Conservation (phyloP, 2,113 vertebrate species). For the Orthochromis indermauri region DNA sequence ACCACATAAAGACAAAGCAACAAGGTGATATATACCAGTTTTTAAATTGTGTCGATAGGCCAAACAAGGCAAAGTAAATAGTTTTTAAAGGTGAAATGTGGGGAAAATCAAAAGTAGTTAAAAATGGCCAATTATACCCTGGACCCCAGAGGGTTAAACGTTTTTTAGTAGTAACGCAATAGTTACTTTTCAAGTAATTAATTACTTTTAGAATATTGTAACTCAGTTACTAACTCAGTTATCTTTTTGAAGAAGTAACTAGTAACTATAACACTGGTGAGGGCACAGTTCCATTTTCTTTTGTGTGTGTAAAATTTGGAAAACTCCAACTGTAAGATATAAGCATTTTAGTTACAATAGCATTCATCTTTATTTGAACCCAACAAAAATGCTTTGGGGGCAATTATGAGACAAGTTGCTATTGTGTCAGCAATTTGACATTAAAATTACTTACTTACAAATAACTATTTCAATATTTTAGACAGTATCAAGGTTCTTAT, state of each 20-base stretch:
- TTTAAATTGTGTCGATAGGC: background rate
- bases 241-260: rapidly evolving
- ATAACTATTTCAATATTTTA: background rate
- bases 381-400: background rate
- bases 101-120: background rate
- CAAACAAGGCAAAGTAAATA: background rate
- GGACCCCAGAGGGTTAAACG: background rate
- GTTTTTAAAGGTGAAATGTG: background rate
- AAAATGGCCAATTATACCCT: background rate
- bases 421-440: rapidly evolving
- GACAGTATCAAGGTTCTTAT: background rate
- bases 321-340: background rate
- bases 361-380: background rate
- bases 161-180: background rate
- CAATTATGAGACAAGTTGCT: background rate
- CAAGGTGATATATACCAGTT: background rate
- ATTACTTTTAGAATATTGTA: background rate
- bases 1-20: background rate
- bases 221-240: background rate
- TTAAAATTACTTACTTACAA: background rate
- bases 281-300: background rate
- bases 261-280: background rate
- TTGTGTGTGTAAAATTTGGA: background rate
- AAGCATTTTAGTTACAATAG: background rate
- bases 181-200: background rate